Percentiles rank a stretch among this genome's conserved stretches.
Conservation (phyloP, 2,113 vertebrate species). For the Leuciscus idus region DNA sequence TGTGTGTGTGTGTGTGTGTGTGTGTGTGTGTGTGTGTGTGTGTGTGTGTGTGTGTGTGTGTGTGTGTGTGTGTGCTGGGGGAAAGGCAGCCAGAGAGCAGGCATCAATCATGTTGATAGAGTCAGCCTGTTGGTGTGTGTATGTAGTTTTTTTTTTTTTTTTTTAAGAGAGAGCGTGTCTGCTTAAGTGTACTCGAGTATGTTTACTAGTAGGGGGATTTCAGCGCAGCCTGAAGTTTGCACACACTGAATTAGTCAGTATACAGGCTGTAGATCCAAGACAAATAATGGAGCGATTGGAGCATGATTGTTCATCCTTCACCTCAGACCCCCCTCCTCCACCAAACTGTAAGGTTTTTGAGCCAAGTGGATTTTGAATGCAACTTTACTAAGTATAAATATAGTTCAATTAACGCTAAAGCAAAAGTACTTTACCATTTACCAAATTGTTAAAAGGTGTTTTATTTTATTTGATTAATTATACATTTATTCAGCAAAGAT, state of each 20-base stretch:
- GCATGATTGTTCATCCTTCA: background rate
- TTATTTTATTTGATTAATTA: too few species aligned
- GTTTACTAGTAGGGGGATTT: conserved; percentile 40
- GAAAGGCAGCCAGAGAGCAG: conserved; percentile 49
- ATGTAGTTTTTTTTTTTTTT: conserved; percentile 16
- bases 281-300: background rate
- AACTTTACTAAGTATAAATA: background rate
- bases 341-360: background rate
- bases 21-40: background rate
- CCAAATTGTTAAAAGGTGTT: background rate
- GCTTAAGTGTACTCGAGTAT: conserved; percentile 42
- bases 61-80: conserved; percentile 21
- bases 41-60: background rate
- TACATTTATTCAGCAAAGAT: background rate
- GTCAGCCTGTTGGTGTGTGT: conserved; percentile 39
- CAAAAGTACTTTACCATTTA: background rate
- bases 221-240: conserved; percentile 17
- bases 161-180: conserved; percentile 19
- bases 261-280: conserved; percentile 5
- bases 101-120: conserved; percentile 52
- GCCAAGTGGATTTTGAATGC: background rate
- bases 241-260: conserved; percentile 28
- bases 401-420: background rate
- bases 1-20: conserved; percentile 3
- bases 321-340: background rate